phyloP scores from a whole-genome alignment of 2,888 invertebrate species.

The Drosophila testacea region DNA sequence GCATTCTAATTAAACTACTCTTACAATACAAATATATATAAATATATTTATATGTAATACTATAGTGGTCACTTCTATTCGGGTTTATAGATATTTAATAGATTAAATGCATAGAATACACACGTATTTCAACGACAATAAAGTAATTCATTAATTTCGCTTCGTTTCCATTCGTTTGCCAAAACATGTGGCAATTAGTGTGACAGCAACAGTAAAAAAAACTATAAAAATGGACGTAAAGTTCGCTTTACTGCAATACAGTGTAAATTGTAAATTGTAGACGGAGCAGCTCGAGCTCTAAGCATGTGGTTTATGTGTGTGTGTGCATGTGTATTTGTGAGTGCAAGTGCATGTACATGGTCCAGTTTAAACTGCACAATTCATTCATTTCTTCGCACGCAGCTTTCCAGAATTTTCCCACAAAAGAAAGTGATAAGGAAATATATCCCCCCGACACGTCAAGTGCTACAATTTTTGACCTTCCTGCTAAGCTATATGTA shows the following conservation, averaged over 20 bases:
- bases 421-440: constrained; percentile 37
- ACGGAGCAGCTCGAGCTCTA: background rate
- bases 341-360: constrained; percentile 19
- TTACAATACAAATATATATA: constrained; percentile 47
- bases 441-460: constrained; percentile 33
- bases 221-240: constrained; percentile 70
- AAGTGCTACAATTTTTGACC: constrained; percentile 38
- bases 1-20: constrained; percentile 67
- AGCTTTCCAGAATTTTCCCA: constrained; percentile 34
- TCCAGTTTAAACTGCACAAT: constrained; percentile 43
- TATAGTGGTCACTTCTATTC: constrained; percentile 69
- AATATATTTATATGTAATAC: constrained; percentile 28
- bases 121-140: constrained; percentile 56
- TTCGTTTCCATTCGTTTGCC: constrained; percentile 33
- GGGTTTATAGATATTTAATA: constrained; percentile 58
- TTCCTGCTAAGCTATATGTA: constrained; percentile 14
- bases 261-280: constrained; percentile 25
- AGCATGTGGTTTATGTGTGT: background rate
- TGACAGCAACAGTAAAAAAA: constrained; percentile 49
- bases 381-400: constrained; percentile 47
- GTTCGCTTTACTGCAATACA: constrained; percentile 46
- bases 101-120: constrained; percentile 68
- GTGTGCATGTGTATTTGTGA: constrained; percentile 3
- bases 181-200: constrained; percentile 62
- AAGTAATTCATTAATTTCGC: constrained; percentile 68